Conservation (phyloP, 2,888 invertebrate genomes). For the Abrostola triplasia region DNA sequence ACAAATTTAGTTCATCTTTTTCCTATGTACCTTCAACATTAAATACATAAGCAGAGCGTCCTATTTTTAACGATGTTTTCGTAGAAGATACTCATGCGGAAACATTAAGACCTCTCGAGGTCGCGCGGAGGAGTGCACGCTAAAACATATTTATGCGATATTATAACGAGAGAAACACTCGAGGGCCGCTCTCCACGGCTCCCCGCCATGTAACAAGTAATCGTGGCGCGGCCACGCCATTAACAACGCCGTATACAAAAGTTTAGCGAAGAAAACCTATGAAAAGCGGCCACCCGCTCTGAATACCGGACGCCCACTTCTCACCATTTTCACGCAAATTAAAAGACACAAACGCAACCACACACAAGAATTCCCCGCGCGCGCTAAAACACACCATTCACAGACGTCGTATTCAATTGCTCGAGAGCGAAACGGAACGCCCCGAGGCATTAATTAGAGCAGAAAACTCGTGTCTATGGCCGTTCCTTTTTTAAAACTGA, state of each 20-base stretch:
- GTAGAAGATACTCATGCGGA: conserved; percentile 77
- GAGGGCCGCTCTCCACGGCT: conserved; percentile 60
- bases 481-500: conserved; percentile 85
- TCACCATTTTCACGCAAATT: conserved; percentile 87
- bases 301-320: conserved; percentile 77
- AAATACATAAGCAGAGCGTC: conserved; percentile 21
- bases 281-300: conserved; percentile 72
- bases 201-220: conserved; percentile 77
- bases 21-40: too few species aligned
- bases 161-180: conserved; percentile 82
- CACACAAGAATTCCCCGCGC: conserved; percentile 79
- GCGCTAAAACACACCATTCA: conserved; percentile 85
- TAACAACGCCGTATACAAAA: conserved; percentile 66
- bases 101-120: conserved; percentile 75
- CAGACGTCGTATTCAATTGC: conserved; percentile 81
- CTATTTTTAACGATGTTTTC: conserved; percentile 71
- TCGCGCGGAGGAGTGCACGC: conserved; percentile 68
- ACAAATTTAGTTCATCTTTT: too few species aligned
- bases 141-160: conserved; percentile 85
- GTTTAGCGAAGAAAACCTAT: conserved; percentile 69
- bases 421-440: conserved; percentile 84
- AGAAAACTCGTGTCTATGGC: conserved; percentile 82
- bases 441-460: conserved; percentile 88
- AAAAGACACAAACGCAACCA: conserved; percentile 84
- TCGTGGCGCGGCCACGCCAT: conserved; percentile 68